A percentile compares a stretch with the other conserved stretches of the same genome.
Evolutionary conservation across 1,140 invertebrate genomes (phyloP).

Genomic region (Diachasmimorpha longicaudata): DNA sequence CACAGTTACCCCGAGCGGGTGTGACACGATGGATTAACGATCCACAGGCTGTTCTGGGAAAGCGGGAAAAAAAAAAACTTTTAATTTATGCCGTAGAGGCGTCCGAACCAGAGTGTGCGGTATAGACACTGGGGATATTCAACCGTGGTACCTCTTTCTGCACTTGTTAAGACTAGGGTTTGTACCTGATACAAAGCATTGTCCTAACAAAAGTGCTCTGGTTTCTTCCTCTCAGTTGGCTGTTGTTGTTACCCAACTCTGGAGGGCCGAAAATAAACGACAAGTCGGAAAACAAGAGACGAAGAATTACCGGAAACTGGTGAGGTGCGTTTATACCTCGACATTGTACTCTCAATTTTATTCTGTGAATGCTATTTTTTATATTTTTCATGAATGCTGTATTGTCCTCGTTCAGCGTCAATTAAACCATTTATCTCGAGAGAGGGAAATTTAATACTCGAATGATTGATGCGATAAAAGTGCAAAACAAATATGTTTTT

Average conservation of each 20-base stretch:
- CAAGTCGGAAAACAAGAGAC: not conserved
- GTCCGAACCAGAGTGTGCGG: conserved; percentile 19
- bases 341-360: not conserved
- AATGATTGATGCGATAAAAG: too few species aligned
- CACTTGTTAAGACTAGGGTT: not conserved
- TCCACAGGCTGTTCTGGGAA: conserved; percentile 19
- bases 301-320: not conserved
- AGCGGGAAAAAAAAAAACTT: conserved; percentile 37
- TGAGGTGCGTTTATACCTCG: not conserved
- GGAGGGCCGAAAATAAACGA: not conserved
- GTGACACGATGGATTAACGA: conserved; percentile 47
- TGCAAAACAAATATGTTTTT: too few species aligned
- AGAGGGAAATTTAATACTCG: not conserved
- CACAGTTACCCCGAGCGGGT: conserved; percentile 30
- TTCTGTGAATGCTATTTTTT: not conserved
- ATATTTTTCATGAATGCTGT: not conserved
- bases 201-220: conserved; percentile 14
- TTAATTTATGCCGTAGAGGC: conserved; percentile 45
- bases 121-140: not conserved
- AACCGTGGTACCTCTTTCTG: not conserved
- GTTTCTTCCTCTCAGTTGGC: not conserved
- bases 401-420: not conserved
- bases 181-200: conserved; percentile 11
- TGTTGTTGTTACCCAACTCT: not conserved
- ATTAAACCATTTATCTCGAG: not conserved